Base-by-base conservation (phyloP, 2,113 vertebrate species). In the Cervus canadensis region DNA sequence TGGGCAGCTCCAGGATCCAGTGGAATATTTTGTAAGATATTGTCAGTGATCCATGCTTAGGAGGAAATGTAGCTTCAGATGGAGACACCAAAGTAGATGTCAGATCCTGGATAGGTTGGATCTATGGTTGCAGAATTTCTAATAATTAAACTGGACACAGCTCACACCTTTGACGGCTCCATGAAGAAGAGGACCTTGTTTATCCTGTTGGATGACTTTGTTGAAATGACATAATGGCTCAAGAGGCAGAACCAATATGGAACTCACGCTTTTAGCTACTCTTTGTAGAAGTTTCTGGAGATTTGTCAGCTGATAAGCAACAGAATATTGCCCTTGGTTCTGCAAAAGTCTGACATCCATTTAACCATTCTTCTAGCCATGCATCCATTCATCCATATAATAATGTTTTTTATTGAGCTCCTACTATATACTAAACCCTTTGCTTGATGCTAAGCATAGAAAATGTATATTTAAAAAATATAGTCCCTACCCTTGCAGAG, bases 1-100 rank as follows among this genome's bases (percentile, higher is more conserved):
- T 78, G 93, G 83, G 67, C 43, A 96, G 64, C 88, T 64, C 96
- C 62, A 83, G 86, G 71, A 96, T 84, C 86, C 78, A 91, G 15
- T 23, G 43, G 78, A 96, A 92, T 95, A 88, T 97, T 93, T 84
- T 86, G 64, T 92, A 82, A 45, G 83, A 84, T 87, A 79, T 57
- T 76, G 82, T 60, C 62, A 56, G 91, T 83, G 88, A 96, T 87
- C 91, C 92, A 95, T 54, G 93, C 52, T 91, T 91, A 84, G 30
- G 40, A 96, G 64, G 67, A 94, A 96, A 81, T 91, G 54, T n/a
- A 87, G 52, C n/a, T 67, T 36, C 56, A 45, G 64, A 94, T 84
- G 33, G 89, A 94, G 84, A 95, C 40, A 13, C 71, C 3, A 78
- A 89, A 71, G 57, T 86, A 67, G 87, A 76, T 23, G 64, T 93